Evolutionary conservation across 2,113 vertebrate species (phyloP).

Genomic region (Mirounga angustirostris): DNA sequence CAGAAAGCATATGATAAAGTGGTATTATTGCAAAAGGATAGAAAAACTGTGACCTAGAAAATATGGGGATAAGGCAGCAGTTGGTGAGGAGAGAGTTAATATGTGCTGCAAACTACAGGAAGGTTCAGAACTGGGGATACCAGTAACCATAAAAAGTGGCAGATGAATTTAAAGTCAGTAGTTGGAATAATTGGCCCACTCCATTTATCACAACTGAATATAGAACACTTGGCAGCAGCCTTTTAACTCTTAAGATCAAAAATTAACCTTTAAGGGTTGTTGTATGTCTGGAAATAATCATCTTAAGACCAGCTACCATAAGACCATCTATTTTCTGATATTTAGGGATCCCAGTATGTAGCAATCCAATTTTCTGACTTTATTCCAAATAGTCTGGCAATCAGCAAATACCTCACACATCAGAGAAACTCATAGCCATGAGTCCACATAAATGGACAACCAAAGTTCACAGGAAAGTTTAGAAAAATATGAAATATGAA

Average conservation of each 20-base stretch:
- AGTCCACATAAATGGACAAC: not conserved
- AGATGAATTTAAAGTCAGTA: not conserved
- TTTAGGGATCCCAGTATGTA: not conserved
- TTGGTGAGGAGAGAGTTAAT: not conserved
- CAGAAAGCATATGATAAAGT: not conserved
- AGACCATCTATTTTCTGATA: not conserved
- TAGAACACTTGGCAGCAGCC: not conserved
- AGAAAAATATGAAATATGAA: not conserved
- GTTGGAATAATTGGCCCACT: not conserved
- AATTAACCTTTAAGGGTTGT: not conserved
- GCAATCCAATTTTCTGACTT: not conserved
- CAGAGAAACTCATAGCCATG: not conserved
- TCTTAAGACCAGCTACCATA: not conserved
- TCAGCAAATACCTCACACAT: not conserved
- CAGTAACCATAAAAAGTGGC: not conserved
- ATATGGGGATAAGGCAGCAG: not conserved
- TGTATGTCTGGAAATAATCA: not conserved
- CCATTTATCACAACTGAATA: not conserved
- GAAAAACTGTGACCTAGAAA: not conserved
- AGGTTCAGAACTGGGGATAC: not conserved
- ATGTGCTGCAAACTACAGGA: not conserved
- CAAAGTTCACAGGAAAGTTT: not conserved
- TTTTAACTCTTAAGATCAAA: not conserved
- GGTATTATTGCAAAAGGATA: not conserved
- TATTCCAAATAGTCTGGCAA: not conserved